Evolutionary conservation across 2,113 vertebrate genomes (phyloP).

Genomic region (Polypterus bichir): DNA sequence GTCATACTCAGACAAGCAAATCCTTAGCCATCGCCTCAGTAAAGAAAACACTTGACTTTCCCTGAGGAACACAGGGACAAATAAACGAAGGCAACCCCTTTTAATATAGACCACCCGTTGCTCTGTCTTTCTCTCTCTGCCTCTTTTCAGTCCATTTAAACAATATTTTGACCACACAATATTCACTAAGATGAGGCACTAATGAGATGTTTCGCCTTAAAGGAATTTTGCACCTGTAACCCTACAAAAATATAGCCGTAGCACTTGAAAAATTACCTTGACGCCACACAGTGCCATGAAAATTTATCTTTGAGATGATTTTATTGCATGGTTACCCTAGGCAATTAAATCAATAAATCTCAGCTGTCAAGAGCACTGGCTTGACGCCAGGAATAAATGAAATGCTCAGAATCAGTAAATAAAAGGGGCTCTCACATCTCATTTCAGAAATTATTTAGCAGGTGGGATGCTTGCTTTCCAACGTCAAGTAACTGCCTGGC

Average conservation of each 20-base stretch:
- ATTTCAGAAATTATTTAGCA: conserved; percentile 77
- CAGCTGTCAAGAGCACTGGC: conserved; percentile 70
- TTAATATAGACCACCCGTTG: too few relatives aligned
- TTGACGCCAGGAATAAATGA: conserved; percentile 64
- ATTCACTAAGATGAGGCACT: conserved; percentile 34
- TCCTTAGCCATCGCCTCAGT: conserved; percentile 34
- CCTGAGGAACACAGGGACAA: conserved; percentile 20
- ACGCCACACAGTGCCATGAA: conserved; percentile 64
- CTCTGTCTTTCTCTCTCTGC: background rate
- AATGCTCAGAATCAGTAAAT: conserved; percentile 73
- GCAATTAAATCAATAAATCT: conserved; percentile 94
- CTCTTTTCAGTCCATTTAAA: conserved; percentile 22
- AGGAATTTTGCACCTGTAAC: conserved; percentile 75
- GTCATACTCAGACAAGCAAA: too few relatives aligned
- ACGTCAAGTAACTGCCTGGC: background rate
- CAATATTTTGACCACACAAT: conserved; percentile 31
- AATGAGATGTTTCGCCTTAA: conserved; percentile 68
- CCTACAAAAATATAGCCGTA: conserved; percentile 63
- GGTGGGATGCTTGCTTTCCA: conserved; percentile 33
- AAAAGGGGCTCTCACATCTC: conserved; percentile 71
- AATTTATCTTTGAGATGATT: conserved; percentile 87
- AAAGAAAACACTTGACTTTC: conserved; percentile 49
- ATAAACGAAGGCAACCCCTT: too few relatives aligned
- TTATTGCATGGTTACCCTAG: conserved; percentile 89
- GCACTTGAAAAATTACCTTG: conserved; percentile 76